Evolutionary conservation across 1,140 invertebrate genomes (phyloP).

Genomic region (Lucilia sericata): DNA sequence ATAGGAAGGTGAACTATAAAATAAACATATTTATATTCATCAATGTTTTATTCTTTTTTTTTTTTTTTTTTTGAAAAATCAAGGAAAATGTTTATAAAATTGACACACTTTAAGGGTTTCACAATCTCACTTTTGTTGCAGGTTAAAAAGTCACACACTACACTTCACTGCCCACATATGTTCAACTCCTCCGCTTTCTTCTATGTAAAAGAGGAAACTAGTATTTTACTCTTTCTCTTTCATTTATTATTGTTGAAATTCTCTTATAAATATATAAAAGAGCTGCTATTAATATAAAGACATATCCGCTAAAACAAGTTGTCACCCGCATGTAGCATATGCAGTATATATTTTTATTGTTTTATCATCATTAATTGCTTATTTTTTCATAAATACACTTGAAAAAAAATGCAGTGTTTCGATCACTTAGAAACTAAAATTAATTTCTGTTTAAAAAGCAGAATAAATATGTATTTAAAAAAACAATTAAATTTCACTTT

Average conservation of each 20-base stretch:
- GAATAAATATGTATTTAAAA: too few relatives aligned
- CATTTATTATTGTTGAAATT: background rate
- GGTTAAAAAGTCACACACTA: conserved; percentile 6
- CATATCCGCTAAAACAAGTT: background rate
- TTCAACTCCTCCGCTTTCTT: background rate
- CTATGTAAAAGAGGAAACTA: background rate
- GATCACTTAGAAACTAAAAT: too few relatives aligned
- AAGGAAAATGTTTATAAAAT: conserved; percentile 1
- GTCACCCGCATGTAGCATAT: background rate
- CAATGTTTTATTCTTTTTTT: too few relatives aligned
- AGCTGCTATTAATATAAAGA: background rate
- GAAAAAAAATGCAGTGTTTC: too few relatives aligned
- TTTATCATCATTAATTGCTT: background rate
- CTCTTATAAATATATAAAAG: background rate
- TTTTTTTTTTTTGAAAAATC: background rate
- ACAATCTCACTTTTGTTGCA: background rate
- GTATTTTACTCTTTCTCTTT: background rate
- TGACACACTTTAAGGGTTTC: conserved; percentile 26
- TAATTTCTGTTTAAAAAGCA: too few relatives aligned
- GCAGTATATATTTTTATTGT: background rate
- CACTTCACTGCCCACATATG: background rate
- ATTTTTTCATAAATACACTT: background rate
- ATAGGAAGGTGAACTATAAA: background rate
- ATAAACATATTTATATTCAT: background rate
- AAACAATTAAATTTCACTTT: too few relatives aligned